These are phyloP conservation scores for Bombus cullumanus DNA, from an alignment of 1,140 invertebrate species.

Conservation along the genomic window DNA sequence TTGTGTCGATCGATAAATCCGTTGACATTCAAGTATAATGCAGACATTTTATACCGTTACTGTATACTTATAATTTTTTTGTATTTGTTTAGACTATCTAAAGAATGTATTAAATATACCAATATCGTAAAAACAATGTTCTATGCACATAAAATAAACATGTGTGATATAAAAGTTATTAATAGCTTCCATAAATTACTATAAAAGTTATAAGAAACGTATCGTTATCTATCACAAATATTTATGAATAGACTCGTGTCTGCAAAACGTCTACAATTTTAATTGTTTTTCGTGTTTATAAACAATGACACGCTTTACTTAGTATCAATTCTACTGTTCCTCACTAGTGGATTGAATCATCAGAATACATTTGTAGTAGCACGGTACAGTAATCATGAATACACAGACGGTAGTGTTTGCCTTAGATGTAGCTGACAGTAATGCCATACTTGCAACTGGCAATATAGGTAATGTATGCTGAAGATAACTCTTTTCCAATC, in stretches of 20 bases:
- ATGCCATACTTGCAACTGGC: background rate
- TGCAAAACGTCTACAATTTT: background rate
- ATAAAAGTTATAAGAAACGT: background rate
- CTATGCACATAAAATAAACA: background rate
- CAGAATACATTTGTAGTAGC: background rate
- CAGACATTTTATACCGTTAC: background rate
- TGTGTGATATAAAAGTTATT: background rate
- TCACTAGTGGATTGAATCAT: background rate
- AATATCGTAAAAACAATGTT: background rate
- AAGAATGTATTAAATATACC: background rate
- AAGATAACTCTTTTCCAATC: background rate
- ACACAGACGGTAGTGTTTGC: background rate
- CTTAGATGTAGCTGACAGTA: background rate
- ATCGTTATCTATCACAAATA: background rate
- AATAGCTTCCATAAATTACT: background rate
- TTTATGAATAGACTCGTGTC: background rate
- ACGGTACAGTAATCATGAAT: background rate
- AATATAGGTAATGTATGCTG: background rate
- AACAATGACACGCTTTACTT: background rate
- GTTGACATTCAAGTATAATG: conserved; percentile 5
- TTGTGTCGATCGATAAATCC: conserved; percentile 6
- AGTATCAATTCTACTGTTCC: background rate
- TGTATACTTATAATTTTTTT: background rate
- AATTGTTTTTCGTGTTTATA: background rate
- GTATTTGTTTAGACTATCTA: background rate